A percentile compares a stretch with the other conserved stretches of the same genome.
phyloP scores from a whole-genome alignment of 2,888 invertebrate species.

The Thymelicus acteon region DNA sequence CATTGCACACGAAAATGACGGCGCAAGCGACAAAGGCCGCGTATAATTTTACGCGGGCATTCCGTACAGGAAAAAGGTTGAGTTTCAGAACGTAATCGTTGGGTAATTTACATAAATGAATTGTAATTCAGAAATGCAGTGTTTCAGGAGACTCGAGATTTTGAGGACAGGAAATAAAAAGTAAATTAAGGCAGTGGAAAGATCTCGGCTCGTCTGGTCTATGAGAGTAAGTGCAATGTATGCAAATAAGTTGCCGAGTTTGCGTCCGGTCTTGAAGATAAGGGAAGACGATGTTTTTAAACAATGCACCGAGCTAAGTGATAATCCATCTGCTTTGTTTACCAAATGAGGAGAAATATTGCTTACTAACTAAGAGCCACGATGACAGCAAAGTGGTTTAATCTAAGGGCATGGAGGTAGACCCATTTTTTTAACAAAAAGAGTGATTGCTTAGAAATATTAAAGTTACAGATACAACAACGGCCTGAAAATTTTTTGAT shows the following conservation, averaged over 20 bases:
- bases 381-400: too few relatives aligned
- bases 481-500: too few relatives aligned
- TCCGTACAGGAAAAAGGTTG: conserved; percentile 30
- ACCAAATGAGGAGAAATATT: not conserved
- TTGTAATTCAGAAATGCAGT: conserved; percentile 32
- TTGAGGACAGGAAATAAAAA: conserved; percentile 9
- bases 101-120: conserved; percentile 38
- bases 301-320: not conserved
- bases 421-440: too few relatives aligned
- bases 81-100: conserved; percentile 33
- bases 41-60: conserved; percentile 12
- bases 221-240: conserved; percentile 1
- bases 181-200: conserved; percentile 8
- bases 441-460: too few relatives aligned
- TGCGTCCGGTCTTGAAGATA: conserved; percentile 3
- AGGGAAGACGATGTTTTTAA: not conserved
- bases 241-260: conserved; percentile 5
- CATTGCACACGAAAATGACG: conserved; percentile 9
- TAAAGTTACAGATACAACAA: too few relatives aligned
- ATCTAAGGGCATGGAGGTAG: too few relatives aligned
- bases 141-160: conserved; percentile 9
- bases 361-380: not conserved
- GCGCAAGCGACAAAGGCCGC: conserved; percentile 14
- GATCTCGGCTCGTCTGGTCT: conserved; percentile 8
- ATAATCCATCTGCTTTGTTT: not conserved